Percentiles rank a stretch among this genome's conserved stretches.
Conservation (phyloP, 2,888 invertebrate species). For the Caenorhabditis japonica region DNA sequence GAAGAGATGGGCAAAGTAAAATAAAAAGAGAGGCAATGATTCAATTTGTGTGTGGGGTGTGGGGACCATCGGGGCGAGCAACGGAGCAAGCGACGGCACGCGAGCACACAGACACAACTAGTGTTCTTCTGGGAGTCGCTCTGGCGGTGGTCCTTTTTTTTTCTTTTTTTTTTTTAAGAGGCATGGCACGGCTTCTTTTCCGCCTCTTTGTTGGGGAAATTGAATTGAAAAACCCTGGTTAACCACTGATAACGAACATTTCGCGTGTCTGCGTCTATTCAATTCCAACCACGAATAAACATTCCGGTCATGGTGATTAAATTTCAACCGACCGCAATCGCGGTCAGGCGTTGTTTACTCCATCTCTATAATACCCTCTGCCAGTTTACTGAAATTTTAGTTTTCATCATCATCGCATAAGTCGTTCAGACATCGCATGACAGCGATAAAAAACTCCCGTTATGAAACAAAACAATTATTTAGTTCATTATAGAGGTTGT, state of each 20-base stretch:
- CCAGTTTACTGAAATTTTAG: conserved; percentile 14
- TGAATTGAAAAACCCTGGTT: conserved; percentile 12
- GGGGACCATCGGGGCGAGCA: conserved; percentile 18
- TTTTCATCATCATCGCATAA: too few relatives aligned
- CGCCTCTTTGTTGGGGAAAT: conserved; percentile 5
- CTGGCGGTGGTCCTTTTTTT: conserved; percentile 13
- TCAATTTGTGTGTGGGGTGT: conserved; percentile 41
- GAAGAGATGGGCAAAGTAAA: conserved; percentile 39
- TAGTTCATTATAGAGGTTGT: too few relatives aligned
- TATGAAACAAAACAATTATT: too few relatives aligned
- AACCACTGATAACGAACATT: background rate
- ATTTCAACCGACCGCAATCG: conserved; percentile 25
- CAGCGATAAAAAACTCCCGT: too few relatives aligned
- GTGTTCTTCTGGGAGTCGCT: conserved; percentile 19
- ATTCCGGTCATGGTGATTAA: conserved; percentile 31
- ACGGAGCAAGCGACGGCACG: background rate
- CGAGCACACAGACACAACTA: conserved; percentile 5
- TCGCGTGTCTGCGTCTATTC: conserved; percentile 17
- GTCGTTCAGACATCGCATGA: too few relatives aligned
- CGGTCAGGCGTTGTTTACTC: conserved; percentile 3
- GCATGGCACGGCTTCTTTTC: conserved; percentile 7
- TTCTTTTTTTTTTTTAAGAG: too few relatives aligned
- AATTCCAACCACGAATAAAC: conserved; percentile 28
- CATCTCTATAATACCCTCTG: conserved; percentile 1
- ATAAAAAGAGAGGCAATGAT: conserved; percentile 44